Conservation (phyloP, 2,888 invertebrate genomes). For the Aphrophora alni region DNA sequence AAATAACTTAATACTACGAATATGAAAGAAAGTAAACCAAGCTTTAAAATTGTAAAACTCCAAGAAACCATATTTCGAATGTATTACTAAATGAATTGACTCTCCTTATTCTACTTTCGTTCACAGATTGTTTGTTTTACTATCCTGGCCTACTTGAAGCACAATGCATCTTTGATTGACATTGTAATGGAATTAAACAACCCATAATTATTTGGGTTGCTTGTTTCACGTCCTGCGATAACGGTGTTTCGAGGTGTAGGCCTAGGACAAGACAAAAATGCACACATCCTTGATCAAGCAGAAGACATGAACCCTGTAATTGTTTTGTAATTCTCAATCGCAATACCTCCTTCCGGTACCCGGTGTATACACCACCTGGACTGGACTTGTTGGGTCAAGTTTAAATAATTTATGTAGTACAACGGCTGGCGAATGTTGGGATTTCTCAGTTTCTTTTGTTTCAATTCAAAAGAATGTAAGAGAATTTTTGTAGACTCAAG, state of each 20-base stretch:
- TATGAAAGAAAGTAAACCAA: too few relatives aligned
- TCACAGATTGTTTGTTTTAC: background rate
- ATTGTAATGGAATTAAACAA: conserved; percentile 6
- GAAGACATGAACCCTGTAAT: background rate
- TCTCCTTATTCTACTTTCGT: too few relatives aligned
- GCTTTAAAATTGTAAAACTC: too few relatives aligned
- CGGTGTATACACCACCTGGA: background rate
- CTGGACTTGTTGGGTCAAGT: background rate
- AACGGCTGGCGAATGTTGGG: background rate
- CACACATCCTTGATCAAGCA: background rate
- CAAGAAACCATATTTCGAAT: too few relatives aligned
- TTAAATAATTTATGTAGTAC: background rate
- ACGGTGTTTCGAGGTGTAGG: background rate
- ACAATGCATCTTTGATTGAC: background rate
- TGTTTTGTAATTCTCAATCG: conserved; percentile 1
- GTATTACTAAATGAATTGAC: too few relatives aligned
- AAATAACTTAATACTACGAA: too few relatives aligned
- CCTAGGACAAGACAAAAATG: background rate
- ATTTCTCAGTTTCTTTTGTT: background rate
- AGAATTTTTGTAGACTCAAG: background rate
- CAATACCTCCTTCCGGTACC: background rate
- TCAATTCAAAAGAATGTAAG: background rate
- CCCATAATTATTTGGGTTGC: background rate
- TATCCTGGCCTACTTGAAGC: background rate
- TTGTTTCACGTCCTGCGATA: background rate